Evolutionary conservation across 64 coral and sea anemone genomes (phyloP).

Genomic region (Montipora foliosa): DNA sequence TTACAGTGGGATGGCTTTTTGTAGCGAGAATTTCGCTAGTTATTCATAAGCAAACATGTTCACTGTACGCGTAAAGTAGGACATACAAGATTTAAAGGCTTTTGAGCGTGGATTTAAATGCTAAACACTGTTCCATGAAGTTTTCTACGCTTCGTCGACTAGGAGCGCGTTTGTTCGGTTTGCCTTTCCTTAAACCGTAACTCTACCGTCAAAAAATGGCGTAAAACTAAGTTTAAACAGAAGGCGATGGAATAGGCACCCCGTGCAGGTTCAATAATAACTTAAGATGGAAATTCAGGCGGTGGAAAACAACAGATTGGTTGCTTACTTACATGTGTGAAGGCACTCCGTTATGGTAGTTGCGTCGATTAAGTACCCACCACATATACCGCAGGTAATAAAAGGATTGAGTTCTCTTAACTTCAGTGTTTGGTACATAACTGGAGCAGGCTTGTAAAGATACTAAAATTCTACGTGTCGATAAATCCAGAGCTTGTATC

Average conservation of each 20-base stretch:
- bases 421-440: conserved; percentile 88
- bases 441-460: conserved; percentile 5
- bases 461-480: neutral
- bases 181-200: neutral
- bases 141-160: neutral
- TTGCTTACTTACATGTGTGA: conserved; percentile 92
- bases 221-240: neutral
- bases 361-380: conserved; percentile 97
- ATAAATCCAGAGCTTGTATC: conserved; percentile 4
- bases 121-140: neutral
- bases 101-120: conserved; percentile 27
- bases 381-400: conserved; percentile 92
- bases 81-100: conserved; percentile 31
- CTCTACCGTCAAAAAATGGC: neutral
- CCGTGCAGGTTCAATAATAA: neutral
- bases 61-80: neutral
- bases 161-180: neutral
- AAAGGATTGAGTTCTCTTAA: conserved; percentile 81
- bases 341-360: conserved; percentile 96
- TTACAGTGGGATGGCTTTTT: no score
- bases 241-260: neutral
- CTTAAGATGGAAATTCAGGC: neutral
- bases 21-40: neutral
- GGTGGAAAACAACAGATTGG: neutral
- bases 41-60: neutral